Conservation (phyloP, 2,113 vertebrate species). For the Notechis scutatus region DNA sequence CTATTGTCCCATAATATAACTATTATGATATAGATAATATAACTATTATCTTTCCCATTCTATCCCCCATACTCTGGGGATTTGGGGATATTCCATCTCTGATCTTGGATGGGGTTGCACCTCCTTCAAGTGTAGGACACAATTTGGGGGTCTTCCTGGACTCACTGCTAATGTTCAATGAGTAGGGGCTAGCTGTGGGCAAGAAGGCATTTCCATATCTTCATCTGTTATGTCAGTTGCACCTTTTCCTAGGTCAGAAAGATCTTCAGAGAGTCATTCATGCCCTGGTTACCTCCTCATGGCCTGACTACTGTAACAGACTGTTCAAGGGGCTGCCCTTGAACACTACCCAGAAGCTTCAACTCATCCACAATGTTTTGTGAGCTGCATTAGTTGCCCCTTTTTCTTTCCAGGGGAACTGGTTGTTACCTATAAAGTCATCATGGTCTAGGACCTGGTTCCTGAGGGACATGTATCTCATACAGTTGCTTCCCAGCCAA, state of each 20-base stretch:
- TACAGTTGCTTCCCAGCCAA: neutral
- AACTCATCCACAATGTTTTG: neutral
- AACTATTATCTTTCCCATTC: neutral
- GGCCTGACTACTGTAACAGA: neutral
- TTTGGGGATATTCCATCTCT: neutral
- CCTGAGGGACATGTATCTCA: neutral
- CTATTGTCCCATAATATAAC: too few species aligned
- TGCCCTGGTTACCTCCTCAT: neutral
- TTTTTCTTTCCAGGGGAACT: neutral
- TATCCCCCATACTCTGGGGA: neutral
- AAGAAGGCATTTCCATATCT: neutral
- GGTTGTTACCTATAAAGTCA: neutral
- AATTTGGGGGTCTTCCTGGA: neutral
- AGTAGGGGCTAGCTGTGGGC: neutral
- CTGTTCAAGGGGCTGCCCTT: neutral
- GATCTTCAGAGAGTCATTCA: neutral
- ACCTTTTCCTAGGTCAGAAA: neutral
- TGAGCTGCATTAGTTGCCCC: neutral
- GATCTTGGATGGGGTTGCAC: neutral
- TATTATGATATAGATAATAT: too few species aligned
- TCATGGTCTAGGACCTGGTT: neutral
- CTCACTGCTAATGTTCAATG: neutral
- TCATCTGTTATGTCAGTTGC: neutral
- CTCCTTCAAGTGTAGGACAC: neutral
- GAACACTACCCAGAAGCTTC: neutral